Percentiles rank a stretch among this genome's conserved stretches.
Conservation (phyloP, 2,797 vertebrate species). For the Sarcoramphus papa region DNA sequence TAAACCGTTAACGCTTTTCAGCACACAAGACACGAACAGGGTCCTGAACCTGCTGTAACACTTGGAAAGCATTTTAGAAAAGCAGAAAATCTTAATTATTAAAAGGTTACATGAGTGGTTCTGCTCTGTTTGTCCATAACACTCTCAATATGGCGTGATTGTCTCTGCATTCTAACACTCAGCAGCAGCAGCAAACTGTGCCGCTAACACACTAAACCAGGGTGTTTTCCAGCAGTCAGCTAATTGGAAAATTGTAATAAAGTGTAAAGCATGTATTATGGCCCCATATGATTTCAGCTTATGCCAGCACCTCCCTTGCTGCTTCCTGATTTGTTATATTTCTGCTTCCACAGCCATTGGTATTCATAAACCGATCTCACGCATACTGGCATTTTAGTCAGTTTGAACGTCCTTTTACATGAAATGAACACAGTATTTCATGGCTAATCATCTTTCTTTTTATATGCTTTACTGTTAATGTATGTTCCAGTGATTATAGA, state of each 20-base stretch:
- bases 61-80: conserved; percentile 56
- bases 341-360: conserved; percentile 6
- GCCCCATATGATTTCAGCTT: conserved; percentile 12
- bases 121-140: conserved; percentile 63
- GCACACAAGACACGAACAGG: conserved; percentile 23
- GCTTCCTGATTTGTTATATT: conserved; percentile 49
- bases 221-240: conserved; percentile 27
- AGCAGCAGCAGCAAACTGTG: conserved; percentile 38
- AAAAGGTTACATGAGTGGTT: conserved; percentile 60
- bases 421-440: conserved; percentile 49
- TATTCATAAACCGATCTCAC: conserved; percentile 44
- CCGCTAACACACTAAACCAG: conserved; percentile 2
- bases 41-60: conserved; percentile 35
- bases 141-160: conserved; percentile 53
- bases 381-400: not conserved
- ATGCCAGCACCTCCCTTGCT: conserved; percentile 24
- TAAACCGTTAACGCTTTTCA: conserved; percentile 26
- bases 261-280: not conserved
- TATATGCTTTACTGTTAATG: not conserved
- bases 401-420: conserved; percentile 13
- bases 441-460: conserved; percentile 45
- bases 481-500: conserved; percentile 16
- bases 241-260: conserved; percentile 62
- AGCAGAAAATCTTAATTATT: conserved; percentile 69
- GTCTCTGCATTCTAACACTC: conserved; percentile 37